A percentile compares a stretch with the other conserved stretches of the same genome.
These are phyloP conservation scores for Norana najaformis DNA, from an alignment of 2,888 invertebrate genomes.

Conservation along the genomic window DNA sequence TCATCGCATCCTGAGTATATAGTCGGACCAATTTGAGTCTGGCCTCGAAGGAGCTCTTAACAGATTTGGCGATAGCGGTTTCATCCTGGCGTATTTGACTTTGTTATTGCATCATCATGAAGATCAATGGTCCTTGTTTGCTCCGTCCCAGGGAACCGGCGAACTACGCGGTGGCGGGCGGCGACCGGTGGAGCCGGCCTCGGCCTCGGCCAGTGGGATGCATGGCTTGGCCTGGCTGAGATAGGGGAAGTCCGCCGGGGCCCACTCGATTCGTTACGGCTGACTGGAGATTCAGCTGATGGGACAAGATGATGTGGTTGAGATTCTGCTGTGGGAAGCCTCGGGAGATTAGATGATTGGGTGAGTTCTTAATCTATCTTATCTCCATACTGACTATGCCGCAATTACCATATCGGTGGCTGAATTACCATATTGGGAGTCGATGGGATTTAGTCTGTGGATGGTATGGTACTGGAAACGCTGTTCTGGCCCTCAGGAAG, in stretches of 20 bases:
- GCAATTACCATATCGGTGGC: not conserved
- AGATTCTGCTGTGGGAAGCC: too few relatives aligned
- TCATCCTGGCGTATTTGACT: not conserved
- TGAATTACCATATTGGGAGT: too few relatives aligned
- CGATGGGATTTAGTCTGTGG: not conserved
- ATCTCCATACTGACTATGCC: not conserved
- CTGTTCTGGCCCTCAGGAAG: not conserved
- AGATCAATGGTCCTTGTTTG: constrained; percentile 13
- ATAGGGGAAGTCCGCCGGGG: not conserved
- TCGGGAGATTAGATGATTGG: not conserved
- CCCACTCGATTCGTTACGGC: not conserved
- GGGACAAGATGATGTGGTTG: not conserved
- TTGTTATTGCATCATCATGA: constrained; percentile 13
- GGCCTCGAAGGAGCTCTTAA: not conserved
- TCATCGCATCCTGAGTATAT: not conserved
- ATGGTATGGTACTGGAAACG: not conserved
- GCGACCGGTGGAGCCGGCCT: not conserved
- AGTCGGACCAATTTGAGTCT: not conserved
- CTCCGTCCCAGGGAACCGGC: not conserved
- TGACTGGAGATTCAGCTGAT: not conserved
- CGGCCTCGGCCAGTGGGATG: not conserved
- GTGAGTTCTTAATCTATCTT: not conserved
- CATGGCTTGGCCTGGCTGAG: not conserved
- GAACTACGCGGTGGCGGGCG: not conserved
- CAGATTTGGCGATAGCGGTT: not conserved